Conservation (phyloP, 2,888 invertebrate genomes). For the Heliconius cydno region DNA sequence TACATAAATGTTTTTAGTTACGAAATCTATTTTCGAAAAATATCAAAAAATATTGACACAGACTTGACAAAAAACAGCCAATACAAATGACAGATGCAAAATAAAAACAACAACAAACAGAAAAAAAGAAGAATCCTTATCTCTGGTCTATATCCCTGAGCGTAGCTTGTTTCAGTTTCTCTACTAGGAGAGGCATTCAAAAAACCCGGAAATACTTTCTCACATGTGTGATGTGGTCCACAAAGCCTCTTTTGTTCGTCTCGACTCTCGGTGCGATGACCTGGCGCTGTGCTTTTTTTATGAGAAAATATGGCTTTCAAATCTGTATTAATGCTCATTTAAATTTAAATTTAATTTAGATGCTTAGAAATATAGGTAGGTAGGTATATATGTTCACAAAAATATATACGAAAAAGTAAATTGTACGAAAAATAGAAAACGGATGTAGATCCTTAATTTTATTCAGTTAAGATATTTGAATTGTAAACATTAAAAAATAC, state of each 20-base stretch:
- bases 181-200: conserved; percentile 25
- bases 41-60: neutral
- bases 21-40: neutral
- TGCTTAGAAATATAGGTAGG: neutral
- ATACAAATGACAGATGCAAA: neutral
- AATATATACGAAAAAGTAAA: neutral
- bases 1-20: neutral
- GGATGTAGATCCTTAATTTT: neutral
- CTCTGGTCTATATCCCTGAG: conserved; percentile 26
- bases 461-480: neutral
- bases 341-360: neutral
- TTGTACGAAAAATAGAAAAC: neutral
- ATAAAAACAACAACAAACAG: neutral
- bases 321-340: conserved; percentile 5
- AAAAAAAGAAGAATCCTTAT: conserved; percentile 24
- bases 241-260: conserved; percentile 49
- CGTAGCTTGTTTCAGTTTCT: conserved; percentile 35
- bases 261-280: conserved; percentile 45
- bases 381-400: neutral
- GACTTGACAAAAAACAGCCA: conserved; percentile 16
- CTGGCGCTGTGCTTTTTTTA: conserved; percentile 29
- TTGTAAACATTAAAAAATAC: neutral
- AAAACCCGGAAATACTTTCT: conserved; percentile 49
- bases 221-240: conserved; percentile 42
- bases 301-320: conserved; percentile 33